phyloP scores from a whole-genome alignment of 1,140 invertebrate species.

The Drosophila nigrodunni region DNA sequence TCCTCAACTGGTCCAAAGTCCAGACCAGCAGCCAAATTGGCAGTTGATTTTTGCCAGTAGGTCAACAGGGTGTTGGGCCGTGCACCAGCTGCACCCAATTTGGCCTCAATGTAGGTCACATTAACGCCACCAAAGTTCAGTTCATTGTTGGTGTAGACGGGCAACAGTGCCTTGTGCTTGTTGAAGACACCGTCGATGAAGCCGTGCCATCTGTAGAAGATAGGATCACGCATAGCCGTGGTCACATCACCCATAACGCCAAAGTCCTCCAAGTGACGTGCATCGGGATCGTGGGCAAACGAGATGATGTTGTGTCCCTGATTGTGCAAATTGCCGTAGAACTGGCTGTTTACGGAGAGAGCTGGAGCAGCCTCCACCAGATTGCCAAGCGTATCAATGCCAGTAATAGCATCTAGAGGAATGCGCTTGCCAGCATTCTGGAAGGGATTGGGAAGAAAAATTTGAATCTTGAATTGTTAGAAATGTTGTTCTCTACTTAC shows the following conservation, averaged over 20 bases:
- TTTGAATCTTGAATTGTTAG: too few relatives aligned
- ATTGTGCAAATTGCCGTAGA: conserved; percentile 89
- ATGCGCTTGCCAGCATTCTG: conserved; percentile 62
- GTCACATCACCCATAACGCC: conserved; percentile 89
- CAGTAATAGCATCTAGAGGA: conserved; percentile 69
- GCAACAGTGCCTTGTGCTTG: conserved; percentile 87
- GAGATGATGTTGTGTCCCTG: conserved; percentile 87
- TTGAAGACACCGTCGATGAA: conserved; percentile 89
- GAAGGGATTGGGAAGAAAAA: background rate
- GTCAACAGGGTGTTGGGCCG: conserved; percentile 85
- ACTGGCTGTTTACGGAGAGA: conserved; percentile 86
- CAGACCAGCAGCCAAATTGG: conserved; percentile 87
- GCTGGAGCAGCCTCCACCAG: conserved; percentile 87
- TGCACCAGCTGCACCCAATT: conserved; percentile 71
- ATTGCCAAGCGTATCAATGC: conserved; percentile 88
- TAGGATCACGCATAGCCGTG: conserved; percentile 89
- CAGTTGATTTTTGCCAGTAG: conserved; percentile 87
- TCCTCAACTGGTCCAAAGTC: conserved; percentile 86
- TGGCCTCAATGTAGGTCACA: conserved; percentile 82
- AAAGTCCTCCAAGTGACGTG: conserved; percentile 87
- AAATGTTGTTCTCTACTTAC: conserved; percentile 55
- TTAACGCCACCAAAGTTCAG: conserved; percentile 81
- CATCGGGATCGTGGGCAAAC: conserved; percentile 88
- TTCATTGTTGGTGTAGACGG: conserved; percentile 86
- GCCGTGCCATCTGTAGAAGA: conserved; percentile 90